A percentile compares a stretch with the other conserved stretches of the same genome.
These are phyloP conservation scores for Ennomos fuscantarius DNA, from an alignment of 2,888 invertebrate species.

Conservation along the genomic window DNA sequence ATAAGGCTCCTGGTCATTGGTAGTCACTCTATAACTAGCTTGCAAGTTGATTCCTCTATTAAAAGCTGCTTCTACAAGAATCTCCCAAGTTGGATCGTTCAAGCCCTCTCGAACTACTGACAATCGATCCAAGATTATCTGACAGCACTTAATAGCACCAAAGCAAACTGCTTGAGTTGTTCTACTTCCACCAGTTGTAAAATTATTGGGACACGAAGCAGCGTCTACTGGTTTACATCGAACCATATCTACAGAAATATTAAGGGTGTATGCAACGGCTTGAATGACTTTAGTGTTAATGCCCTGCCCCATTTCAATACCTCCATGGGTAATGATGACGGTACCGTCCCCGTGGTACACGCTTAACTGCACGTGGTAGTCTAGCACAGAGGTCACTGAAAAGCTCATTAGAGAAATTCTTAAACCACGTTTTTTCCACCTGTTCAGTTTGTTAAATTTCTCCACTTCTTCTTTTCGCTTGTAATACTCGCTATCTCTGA, in stretches of 20 bases:
- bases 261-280: slow-evolving; percentile 87
- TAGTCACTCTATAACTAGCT: slow-evolving; percentile 57
- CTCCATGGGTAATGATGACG: slow-evolving; percentile 89
- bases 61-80: slow-evolving; percentile 78
- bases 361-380: slow-evolving; percentile 85
- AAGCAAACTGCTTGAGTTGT: slow-evolving; percentile 58
- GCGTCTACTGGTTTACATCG: slow-evolving; percentile 87
- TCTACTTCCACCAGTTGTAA: slow-evolving; percentile 87
- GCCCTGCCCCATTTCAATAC: slow-evolving; percentile 93
- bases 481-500: slow-evolving; percentile 79
- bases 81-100: slow-evolving; percentile 79
- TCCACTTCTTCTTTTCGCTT: slow-evolving; percentile 81
- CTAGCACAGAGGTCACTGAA: slow-evolving; percentile 79
- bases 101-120: slow-evolving; percentile 69
- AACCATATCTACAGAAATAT: slow-evolving; percentile 87
- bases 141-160: slow-evolving; percentile 76
- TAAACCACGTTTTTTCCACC: slow-evolving; percentile 92
- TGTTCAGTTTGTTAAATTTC: slow-evolving; percentile 87
- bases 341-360: slow-evolving; percentile 90
- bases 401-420: slow-evolving; percentile 89
- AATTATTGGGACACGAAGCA: slow-evolving; percentile 86
- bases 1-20: slow-evolving; percentile 56
- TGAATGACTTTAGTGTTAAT: slow-evolving; percentile 89
- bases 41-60: slow-evolving; percentile 64
- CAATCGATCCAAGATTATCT: slow-evolving; percentile 77